Evolutionary conservation across 2,797 vertebrate genomes (phyloP).

Genomic region (Vireo griseus): DNA sequence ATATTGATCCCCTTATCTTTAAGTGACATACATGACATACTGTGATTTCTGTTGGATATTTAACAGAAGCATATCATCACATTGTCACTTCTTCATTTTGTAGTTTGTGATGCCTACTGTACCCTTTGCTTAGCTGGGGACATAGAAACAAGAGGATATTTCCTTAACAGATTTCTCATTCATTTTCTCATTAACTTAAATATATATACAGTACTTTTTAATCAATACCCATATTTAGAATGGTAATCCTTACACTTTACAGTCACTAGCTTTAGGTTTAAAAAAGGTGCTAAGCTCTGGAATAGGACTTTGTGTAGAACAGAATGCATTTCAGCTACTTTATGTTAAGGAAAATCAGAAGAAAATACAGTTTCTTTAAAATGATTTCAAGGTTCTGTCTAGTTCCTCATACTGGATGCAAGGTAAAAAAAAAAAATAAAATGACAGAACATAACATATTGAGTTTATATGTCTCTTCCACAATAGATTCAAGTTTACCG

Average conservation of each 20-base stretch:
- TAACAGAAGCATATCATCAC: not conserved
- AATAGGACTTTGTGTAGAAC: not conserved
- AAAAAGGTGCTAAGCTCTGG: not conserved
- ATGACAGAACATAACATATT: not conserved
- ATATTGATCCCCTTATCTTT: conserved; percentile 22
- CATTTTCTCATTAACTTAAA: not conserved
- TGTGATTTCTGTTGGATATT: conserved; percentile 7
- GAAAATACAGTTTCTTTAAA: not conserved
- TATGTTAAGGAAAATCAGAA: not conserved
- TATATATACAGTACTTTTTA: not conserved
- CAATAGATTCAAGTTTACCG: not conserved
- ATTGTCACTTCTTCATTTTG: not conserved
- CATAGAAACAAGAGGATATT: not conserved
- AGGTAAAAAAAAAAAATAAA: not conserved
- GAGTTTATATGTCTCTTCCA: not conserved
- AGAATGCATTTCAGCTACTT: not conserved
- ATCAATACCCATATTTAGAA: not conserved
- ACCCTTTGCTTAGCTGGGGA: not conserved
- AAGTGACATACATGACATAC: not conserved
- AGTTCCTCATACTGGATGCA: not conserved
- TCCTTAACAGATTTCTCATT: not conserved
- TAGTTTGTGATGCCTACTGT: not conserved
- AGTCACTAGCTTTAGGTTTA: not conserved
- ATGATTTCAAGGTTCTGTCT: not conserved
- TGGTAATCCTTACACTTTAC: not conserved